Evolutionary conservation across 1,140 invertebrate species (phyloP).

Genomic region (Papilio polytes): DNA sequence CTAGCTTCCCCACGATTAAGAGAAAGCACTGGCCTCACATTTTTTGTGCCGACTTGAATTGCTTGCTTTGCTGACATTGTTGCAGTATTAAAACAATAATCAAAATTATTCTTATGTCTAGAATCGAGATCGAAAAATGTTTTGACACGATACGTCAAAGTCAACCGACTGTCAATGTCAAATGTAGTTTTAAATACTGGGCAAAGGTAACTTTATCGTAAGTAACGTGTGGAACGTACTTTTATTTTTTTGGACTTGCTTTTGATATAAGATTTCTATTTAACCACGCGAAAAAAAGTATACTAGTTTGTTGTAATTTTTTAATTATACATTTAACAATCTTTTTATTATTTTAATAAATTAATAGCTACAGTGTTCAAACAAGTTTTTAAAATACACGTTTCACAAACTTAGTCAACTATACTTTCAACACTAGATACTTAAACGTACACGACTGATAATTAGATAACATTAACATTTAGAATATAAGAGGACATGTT

Average conservation of each 20-base stretch:
- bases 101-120: neutral
- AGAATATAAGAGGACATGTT: constrained; percentile 61
- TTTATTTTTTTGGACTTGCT: neutral
- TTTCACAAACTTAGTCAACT: constrained; percentile 16
- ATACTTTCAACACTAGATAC: constrained; percentile 22
- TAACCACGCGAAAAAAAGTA: neutral
- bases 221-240: neutral
- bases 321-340: neutral
- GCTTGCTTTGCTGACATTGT: constrained; percentile 83
- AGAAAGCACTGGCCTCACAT: constrained; percentile 95
- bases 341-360: neutral
- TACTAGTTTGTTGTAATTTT: neutral
- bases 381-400: constrained; percentile 11
- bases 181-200: neutral
- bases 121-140: constrained; percentile 22
- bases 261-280: neutral
- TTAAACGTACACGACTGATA: constrained; percentile 26
- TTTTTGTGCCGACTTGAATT: constrained; percentile 85
- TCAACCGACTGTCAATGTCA: constrained; percentile 17
- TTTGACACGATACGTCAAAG: constrained; percentile 22
- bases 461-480: neutral
- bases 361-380: neutral
- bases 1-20: constrained; percentile 90
- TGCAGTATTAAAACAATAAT: neutral
- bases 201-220: neutral